Base-by-base conservation (phyloP, 2,888 invertebrate genomes). In the Euclidia mi region DNA sequence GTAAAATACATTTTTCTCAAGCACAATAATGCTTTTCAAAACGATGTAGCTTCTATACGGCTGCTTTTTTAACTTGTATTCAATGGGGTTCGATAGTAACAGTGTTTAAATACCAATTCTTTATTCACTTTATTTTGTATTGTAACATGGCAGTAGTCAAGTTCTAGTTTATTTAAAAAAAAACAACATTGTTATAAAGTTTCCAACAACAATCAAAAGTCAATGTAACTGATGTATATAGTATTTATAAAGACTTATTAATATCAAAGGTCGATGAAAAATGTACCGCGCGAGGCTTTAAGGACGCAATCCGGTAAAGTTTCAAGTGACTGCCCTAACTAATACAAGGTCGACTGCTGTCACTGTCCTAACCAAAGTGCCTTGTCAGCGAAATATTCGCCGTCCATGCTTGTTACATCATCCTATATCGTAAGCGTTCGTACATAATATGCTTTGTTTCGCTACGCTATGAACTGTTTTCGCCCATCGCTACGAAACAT, bases 301-400 rank as follows among this genome's bases (percentile, higher is more conserved):
- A 32, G 20, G 40, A 11, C 38, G 17, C 47, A 31, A 48, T 48
- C 20, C 31, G 18, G 17, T 4, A 44, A 51, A 51, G 32, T 44
- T 45, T 44, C 17, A 40, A 44, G 38, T 45, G 40, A 45, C 32
- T 44, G 12, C 25, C 32, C 38, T 0, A 32, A 45, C 51, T 51
- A 38, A 44, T 32, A 28, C 38, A 40, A 32, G 44, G 40, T 38
- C 51, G 37, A 14, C 11, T 51, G 32, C 31, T 43, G 50, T 18
- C 43, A 50, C n/a, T 43, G 6, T 50, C 18, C 42, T 31, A 17
- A 17, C 11, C 28, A 20, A 43, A 43, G 42, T 43, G 29, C 7
- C 43, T 18, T 31, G 40, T 35, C 34, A 32, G 34, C 12, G 11
- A 20, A 51, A 40, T 45, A 32, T 44, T 14, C 10, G n/a, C 18